A percentile compares a stretch with the other conserved stretches of the same genome.
Conservation (phyloP, 2,113 vertebrate genomes). For the Triplophysa siluroides region DNA sequence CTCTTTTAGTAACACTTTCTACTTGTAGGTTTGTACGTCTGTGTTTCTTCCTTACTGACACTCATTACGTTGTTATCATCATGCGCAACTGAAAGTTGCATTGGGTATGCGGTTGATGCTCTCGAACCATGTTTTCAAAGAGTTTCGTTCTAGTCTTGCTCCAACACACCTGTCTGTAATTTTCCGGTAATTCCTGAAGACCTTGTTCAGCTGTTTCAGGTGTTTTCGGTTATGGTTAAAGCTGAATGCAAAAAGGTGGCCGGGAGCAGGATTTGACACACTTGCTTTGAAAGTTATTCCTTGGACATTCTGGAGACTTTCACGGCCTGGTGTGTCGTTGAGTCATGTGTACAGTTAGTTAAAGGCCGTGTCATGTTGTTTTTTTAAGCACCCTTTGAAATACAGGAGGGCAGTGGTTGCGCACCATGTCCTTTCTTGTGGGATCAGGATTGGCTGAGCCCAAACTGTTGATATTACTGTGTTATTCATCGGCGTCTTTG, state of each 20-base stretch:
- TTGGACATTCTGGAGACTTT: not conserved
- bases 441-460: not conserved
- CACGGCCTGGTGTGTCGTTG: not conserved
- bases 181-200: no score
- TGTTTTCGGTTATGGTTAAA: no score
- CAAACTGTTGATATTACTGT: constrained; percentile 27
- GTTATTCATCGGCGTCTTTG: constrained; percentile 11
- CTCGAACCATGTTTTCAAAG: not conserved
- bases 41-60: not conserved
- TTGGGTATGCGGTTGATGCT: not conserved
- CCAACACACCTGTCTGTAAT: no score
- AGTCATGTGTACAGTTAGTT: not conserved
- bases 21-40: not conserved
- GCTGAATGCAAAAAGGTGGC: no score
- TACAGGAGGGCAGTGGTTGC: not conserved
- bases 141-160: no score
- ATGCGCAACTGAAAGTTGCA: no score
- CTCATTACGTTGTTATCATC: not conserved
- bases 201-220: no score
- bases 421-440: not conserved
- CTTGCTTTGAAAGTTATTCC: no score
- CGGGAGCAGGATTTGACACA: no score
- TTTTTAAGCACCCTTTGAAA: not conserved
- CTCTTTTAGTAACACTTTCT: not conserved
- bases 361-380: constrained; percentile 19